These are phyloP conservation scores for Clarias macrocephalus DNA, from an alignment of 2,113 vertebrate species.

Conservation along the genomic window DNA sequence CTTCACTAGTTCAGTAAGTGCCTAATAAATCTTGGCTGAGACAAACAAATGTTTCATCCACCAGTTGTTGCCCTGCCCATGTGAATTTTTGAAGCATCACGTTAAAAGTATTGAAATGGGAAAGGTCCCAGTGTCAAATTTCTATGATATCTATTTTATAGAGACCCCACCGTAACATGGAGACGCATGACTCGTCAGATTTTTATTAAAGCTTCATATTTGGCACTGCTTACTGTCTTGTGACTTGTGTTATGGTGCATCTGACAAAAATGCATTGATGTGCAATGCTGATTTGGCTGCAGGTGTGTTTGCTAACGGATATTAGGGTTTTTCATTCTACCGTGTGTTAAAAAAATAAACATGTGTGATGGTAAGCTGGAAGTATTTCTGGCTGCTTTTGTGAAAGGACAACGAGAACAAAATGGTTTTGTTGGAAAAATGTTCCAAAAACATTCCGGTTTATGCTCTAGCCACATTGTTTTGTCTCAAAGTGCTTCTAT, in stretches of 20 bases:
- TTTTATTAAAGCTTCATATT: background rate
- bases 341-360: background rate
- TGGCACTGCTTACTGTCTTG: background rate
- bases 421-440: background rate
- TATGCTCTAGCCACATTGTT: background rate
- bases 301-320: background rate
- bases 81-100: background rate
- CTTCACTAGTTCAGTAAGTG: no score
- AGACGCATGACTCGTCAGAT: background rate
- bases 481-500: background rate
- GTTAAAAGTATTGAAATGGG: background rate
- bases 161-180: background rate
- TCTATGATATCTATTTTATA: background rate
- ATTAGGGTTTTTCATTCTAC: background rate
- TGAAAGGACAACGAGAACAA: background rate
- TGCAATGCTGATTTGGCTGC: background rate
- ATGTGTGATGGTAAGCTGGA: background rate
- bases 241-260: background rate
- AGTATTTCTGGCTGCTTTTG: background rate
- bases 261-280: no score
- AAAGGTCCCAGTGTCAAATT: background rate
- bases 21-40: no score
- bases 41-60: background rate
- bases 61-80: background rate
- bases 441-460: background rate